A percentile compares a stretch with the other conserved stretches of the same genome.
Evolutionary conservation across 2,113 vertebrate genomes (phyloP).

Genomic region (Rhizomys pruinosus): DNA sequence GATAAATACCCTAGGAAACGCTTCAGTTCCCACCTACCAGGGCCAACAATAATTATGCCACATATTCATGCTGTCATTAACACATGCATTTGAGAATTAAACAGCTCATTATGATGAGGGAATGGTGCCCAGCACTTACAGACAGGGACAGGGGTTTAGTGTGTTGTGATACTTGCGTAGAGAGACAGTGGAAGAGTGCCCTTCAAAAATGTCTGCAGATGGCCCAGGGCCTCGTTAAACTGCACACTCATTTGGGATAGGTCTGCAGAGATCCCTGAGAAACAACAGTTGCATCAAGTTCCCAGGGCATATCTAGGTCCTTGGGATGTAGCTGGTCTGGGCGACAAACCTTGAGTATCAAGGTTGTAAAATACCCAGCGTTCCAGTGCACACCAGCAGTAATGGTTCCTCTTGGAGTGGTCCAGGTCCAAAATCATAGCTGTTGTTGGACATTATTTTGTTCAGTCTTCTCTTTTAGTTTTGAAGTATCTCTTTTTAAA

Average conservation of each 20-base stretch:
- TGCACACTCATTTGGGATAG: background rate
- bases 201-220: background rate
- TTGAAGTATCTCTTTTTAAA: too few relatives aligned
- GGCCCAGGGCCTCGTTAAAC: background rate
- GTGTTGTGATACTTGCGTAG: accelerated
- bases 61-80: background rate
- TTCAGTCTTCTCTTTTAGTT: background rate
- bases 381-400: background rate
- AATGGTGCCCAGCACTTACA: background rate
- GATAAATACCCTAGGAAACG: background rate
- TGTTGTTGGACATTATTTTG: background rate
- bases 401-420: background rate
- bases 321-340: background rate
- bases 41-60: background rate
- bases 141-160: background rate
- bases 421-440: background rate
- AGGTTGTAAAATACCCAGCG: background rate
- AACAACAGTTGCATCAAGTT: background rate
- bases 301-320: accelerated
- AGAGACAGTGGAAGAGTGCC: background rate
- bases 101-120: background rate
- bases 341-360: background rate
- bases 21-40: background rate
- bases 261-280: background rate
- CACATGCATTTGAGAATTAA: background rate